These are phyloP conservation scores for Bimastos eiseni DNA, from an alignment of 2,888 invertebrate species.

Conservation along the genomic window DNA sequence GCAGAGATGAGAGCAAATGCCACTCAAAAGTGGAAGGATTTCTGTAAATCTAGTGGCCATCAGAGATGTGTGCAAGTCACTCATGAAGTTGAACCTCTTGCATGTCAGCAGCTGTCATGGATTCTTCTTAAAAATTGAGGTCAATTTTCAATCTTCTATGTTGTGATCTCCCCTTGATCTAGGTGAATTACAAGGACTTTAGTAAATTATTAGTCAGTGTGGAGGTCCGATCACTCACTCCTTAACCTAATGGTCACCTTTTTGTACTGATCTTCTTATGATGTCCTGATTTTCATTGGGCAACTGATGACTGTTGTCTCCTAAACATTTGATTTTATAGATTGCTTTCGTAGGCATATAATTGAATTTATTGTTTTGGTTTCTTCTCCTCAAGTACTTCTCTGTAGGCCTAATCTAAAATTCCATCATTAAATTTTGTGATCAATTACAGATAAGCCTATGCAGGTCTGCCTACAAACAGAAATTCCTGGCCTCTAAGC, in stretches of 20 bases:
- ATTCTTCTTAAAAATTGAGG: background rate
- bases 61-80: background rate
- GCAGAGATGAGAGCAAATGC: background rate
- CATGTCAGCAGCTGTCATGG: too few species aligned
- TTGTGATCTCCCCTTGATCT: background rate
- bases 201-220: background rate
- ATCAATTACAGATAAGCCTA: too few species aligned
- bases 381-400: too few species aligned
- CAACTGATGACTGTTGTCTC: background rate
- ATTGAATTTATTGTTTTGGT: too few species aligned
- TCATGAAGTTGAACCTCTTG: background rate
- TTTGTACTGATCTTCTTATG: background rate
- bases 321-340: background rate
- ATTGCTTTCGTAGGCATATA: background rate
- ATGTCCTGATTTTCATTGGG: too few species aligned
- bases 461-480: too few species aligned
- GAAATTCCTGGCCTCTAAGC: too few species aligned
- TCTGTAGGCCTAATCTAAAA: too few species aligned
- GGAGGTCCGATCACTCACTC: background rate
- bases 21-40: background rate
- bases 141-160: background rate
- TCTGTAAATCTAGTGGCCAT: background rate
- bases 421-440: too few species aligned
- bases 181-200: too few species aligned
- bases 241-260: background rate